Evolutionary conservation across 1,140 invertebrate genomes (phyloP).

Genomic region (Drosophila bipectinata): DNA sequence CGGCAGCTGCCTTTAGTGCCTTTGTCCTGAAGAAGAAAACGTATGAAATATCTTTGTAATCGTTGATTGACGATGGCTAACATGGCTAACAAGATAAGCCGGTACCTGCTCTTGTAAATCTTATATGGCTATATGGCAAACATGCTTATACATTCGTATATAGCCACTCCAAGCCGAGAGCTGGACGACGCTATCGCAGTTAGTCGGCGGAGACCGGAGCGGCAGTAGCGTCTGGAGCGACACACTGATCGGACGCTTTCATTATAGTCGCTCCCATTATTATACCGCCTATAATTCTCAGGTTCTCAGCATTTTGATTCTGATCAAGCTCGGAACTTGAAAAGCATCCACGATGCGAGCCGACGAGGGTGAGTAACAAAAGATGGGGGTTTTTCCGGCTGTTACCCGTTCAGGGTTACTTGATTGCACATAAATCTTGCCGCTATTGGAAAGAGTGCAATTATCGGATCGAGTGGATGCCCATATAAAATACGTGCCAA

Average conservation of each 20-base stretch:
- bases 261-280: constrained; percentile 5
- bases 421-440: constrained; percentile 11
- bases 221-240: constrained; percentile 59
- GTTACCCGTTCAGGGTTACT: constrained; percentile 5
- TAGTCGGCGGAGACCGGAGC: constrained; percentile 36
- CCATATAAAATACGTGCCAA: constrained; percentile 46
- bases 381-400: constrained; percentile 27
- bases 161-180: constrained; percentile 2
- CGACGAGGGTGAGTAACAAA: constrained; percentile 48
- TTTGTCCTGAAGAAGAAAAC: not conserved
- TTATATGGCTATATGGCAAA: constrained; percentile 30
- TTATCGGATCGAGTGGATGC: not conserved
- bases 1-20: not conserved
- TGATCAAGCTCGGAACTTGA: constrained; percentile 6
- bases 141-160: not conserved
- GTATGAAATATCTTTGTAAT: constrained; percentile 19
- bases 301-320: not conserved
- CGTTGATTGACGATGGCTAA: constrained; percentile 20
- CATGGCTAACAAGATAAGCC: constrained; percentile 43
- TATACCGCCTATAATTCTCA: not conserved
- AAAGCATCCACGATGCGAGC: constrained; percentile 46
- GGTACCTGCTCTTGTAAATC: constrained; percentile 54
- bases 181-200: not conserved
- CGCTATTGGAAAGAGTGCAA: constrained; percentile 7
- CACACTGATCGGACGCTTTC: constrained; percentile 51